These are phyloP conservation scores for Archivesica marissinica DNA, from an alignment of 1,140 invertebrate species.

Conservation along the genomic window DNA sequence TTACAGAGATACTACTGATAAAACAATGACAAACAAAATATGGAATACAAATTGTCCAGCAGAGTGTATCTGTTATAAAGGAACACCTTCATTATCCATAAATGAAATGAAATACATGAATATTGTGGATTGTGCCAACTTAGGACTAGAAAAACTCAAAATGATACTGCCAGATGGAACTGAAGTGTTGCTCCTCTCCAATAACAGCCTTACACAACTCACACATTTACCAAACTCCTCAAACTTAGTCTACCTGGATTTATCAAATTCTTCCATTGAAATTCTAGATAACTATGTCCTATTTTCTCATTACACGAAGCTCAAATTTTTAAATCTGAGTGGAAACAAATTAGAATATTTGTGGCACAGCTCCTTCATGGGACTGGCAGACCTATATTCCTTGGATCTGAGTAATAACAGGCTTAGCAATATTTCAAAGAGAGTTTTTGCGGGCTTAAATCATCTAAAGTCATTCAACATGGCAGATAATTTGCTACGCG, in stretches of 20 bases:
- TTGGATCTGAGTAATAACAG: slow-evolving; percentile 76
- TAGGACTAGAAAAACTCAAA: slow-evolving; percentile 65
- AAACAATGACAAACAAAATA: neutral
- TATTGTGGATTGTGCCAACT: slow-evolving; percentile 75
- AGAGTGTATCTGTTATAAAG: slow-evolving; percentile 7
- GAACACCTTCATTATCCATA: neutral
- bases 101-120: slow-evolving; percentile 54
- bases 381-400: slow-evolving; percentile 70
- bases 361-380: slow-evolving; percentile 75
- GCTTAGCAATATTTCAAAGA: slow-evolving; percentile 72
- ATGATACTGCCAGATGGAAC: slow-evolving; percentile 68
- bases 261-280: slow-evolving; percentile 73
- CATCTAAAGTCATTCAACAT: slow-evolving; percentile 74
- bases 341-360: slow-evolving; percentile 72
- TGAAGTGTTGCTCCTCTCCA: slow-evolving; percentile 72
- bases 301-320: slow-evolving; percentile 70
- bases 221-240: slow-evolving; percentile 65
- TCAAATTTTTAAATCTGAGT: slow-evolving; percentile 72
- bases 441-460: slow-evolving; percentile 76
- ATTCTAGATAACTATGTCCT: slow-evolving; percentile 69
- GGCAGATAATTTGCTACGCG: slow-evolving; percentile 71
- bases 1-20: neutral
- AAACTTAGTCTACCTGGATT: slow-evolving; percentile 71
- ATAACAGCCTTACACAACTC: slow-evolving; percentile 73
- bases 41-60: slow-evolving; percentile 14